Evolutionary conservation across 2,113 vertebrate genomes (phyloP), one percentile per base, ranked within the genome.

Genomic region (Lophura nycthemera): DNA sequence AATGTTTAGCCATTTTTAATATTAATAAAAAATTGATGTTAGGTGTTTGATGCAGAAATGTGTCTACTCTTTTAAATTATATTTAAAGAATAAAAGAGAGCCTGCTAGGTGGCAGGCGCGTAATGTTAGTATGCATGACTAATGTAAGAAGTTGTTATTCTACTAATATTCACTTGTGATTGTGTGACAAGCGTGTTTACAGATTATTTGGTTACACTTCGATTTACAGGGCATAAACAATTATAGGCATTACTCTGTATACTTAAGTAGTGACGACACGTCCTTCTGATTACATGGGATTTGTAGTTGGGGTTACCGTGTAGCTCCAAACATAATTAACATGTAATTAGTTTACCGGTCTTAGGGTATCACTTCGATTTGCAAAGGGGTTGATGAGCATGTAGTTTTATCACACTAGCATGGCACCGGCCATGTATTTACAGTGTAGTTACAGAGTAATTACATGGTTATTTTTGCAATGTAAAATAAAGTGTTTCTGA

Each of bases 101-200:
- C 97, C 97, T 97, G 97, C 97, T 95, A 27, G 90, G 97, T 95
- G 97, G 96, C 97, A 97, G 98, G 98, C 96, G 74, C 97, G 98
- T 98, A 99, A 98, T 99, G 98, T 99, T 98, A 98, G 98, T 98
- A 98, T 99, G 99, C 99, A 99, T 99, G 99, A 99, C 97, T 98
- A 98, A 98, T 98, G 98, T 98, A 99, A 98, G 97, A 98, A 98
- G 98, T 98, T 97, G 99, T 98, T 99, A 98, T 97, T 98, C 99
- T 98, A 98, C 98, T 99, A 98, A 99, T 98, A 99, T 76, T 98
- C 98, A 98, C 98, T 98, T 98, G 98, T 99, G 98, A 98, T 98
- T 98, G 98, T 99, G 98, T 98, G 98, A 98, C 98, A 98, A 98
- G 97, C 96, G 98, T 99, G 99, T 99, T 99, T 99, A 99, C 98